Conservation (phyloP, 2,797 vertebrate species). For the Bradypus variegatus region DNA sequence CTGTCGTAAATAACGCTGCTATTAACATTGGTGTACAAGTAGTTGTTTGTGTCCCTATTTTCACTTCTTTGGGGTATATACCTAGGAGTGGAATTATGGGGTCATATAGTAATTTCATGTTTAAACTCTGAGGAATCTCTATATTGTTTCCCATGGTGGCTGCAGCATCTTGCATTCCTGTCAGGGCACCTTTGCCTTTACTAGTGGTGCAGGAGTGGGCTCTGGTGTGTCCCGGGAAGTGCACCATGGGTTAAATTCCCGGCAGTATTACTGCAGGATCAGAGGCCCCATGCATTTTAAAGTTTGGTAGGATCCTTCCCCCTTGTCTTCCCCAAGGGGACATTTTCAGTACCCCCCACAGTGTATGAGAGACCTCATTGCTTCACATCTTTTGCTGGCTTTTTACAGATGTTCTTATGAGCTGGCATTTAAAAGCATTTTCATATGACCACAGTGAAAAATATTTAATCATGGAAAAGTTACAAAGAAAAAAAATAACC, state of each 20-base stretch:
- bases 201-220: neutral
- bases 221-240: neutral
- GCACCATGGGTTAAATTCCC: neutral
- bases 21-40: no score
- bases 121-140: no score
- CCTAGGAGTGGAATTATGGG: no score
- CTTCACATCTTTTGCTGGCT: neutral
- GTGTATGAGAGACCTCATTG: neutral
- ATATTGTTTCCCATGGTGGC: no score
- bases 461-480: neutral
- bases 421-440: neutral
- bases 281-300: neutral
- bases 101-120: no score
- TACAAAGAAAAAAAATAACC: neutral
- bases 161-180: no score
- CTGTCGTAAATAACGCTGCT: no score
- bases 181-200: neutral
- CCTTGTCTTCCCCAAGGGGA: neutral
- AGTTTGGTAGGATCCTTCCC: no score
- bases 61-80: no score
- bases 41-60: no score
- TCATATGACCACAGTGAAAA: neutral
- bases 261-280: accelerated
- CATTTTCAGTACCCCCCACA: neutral
- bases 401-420: neutral